Evolutionary conservation across 1,140 invertebrate genomes (phyloP).

Genomic region (Sinella curviseta): DNA sequence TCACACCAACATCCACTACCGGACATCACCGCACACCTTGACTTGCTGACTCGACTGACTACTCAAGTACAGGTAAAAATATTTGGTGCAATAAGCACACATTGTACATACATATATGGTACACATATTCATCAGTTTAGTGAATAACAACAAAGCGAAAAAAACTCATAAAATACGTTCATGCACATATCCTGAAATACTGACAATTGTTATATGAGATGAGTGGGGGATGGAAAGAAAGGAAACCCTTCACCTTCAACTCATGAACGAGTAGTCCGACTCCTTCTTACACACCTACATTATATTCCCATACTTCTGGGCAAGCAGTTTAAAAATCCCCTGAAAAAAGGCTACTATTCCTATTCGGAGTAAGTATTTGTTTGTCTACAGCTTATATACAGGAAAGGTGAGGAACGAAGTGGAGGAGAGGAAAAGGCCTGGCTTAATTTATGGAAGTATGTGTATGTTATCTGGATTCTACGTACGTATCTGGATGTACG

Average conservation of each 20-base stretch:
- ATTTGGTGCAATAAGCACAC: not conserved
- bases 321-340: too few relatives aligned
- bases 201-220: not conserved
- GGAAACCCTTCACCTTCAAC: slow-evolving; percentile 15
- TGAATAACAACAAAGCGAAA: not conserved
- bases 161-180: not conserved
- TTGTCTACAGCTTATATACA: not conserved
- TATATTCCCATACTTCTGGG: too few relatives aligned
- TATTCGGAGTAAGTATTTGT: too few relatives aligned
- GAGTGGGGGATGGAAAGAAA: not conserved
- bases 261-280: not conserved
- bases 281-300: not conserved
- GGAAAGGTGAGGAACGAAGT: not conserved
- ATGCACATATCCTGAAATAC: not conserved
- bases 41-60: not conserved
- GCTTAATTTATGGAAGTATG: not conserved
- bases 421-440: not conserved
- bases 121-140: not conserved
- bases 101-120: not conserved
- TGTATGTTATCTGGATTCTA: not conserved
- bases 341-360: too few relatives aligned
- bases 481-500: not conserved
- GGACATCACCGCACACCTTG: not conserved
- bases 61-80: not conserved
- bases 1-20: not conserved